These are phyloP conservation scores for Mustela nigripes DNA, from an alignment of 2,113 vertebrate genomes.

Conservation along the genomic window DNA sequence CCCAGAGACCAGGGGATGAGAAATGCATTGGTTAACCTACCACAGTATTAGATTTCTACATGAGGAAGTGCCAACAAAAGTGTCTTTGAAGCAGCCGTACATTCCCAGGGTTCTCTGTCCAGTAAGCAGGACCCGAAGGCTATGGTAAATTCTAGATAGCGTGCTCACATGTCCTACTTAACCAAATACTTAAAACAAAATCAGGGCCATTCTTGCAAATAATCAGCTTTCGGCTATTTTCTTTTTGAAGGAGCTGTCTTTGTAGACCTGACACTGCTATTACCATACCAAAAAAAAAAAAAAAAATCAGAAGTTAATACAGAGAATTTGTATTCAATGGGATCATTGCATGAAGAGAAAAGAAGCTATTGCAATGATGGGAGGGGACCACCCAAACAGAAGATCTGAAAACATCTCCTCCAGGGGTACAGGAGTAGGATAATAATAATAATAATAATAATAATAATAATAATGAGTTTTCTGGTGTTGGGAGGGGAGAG, in stretches of 20 bases:
- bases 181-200: not conserved
- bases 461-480: not conserved
- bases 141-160: rapidly evolving
- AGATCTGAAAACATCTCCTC: not conserved
- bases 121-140: not conserved
- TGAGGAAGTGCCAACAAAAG: not conserved
- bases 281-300: too few species aligned
- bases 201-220: not conserved
- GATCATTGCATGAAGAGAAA: not conserved
- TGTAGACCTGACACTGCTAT: not conserved
- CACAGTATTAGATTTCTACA: too few species aligned
- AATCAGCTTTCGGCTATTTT: not conserved
- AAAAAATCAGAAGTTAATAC: not conserved
- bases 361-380: not conserved
- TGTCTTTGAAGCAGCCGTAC: not conserved
- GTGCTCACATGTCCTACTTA: not conserved
- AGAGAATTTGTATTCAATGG: not conserved
- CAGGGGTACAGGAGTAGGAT: not conserved
- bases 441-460: not conserved
- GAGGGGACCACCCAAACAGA: not conserved
- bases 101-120: not conserved
- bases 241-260: not conserved
- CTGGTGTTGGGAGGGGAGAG: not conserved
- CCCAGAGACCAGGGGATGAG: not conserved
- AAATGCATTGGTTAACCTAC: not conserved